A percentile compares a stretch with the other conserved stretches of the same genome.
phyloP scores from a whole-genome alignment of 2,797 vertebrate species.

The Poeciliopsis presidionis region DNA sequence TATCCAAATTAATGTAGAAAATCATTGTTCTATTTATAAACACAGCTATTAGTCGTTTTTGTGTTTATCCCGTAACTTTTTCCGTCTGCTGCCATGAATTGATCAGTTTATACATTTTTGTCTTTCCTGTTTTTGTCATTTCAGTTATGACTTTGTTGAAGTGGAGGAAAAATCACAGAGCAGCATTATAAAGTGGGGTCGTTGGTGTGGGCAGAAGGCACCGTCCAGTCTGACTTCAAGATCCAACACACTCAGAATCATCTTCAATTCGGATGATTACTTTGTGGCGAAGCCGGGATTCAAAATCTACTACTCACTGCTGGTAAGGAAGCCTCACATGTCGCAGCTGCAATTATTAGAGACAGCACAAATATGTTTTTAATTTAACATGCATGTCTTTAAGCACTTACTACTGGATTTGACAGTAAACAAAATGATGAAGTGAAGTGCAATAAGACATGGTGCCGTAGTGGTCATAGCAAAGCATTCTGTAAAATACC shows the following conservation, averaged over 20 bases:
- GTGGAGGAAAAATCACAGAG: constrained; percentile 92
- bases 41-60: neutral
- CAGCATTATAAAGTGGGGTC: constrained; percentile 90
- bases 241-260: constrained; percentile 91
- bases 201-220: constrained; percentile 92
- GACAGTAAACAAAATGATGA: constrained; percentile 27
- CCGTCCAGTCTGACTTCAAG: constrained; percentile 91
- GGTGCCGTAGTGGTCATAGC: constrained; percentile 14
- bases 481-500: constrained; percentile 46
- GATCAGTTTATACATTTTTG: constrained; percentile 5
- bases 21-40: neutral
- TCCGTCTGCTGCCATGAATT: neutral
- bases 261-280: constrained; percentile 96
- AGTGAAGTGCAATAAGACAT: neutral
- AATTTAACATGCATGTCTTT: constrained; percentile 23
- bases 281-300: constrained; percentile 98
- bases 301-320: constrained; percentile 90
- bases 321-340: constrained; percentile 85
- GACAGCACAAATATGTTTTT: constrained; percentile 18
- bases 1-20: neutral
- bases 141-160: constrained; percentile 96
- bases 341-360: constrained; percentile 20
- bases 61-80: neutral
- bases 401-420: constrained; percentile 1
- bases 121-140: neutral